Percentiles rank a stretch among this genome's conserved stretches.
These are phyloP conservation scores for Anomalospiza imberbis DNA, from an alignment of 2,797 vertebrate genomes.

Conservation along the genomic window DNA sequence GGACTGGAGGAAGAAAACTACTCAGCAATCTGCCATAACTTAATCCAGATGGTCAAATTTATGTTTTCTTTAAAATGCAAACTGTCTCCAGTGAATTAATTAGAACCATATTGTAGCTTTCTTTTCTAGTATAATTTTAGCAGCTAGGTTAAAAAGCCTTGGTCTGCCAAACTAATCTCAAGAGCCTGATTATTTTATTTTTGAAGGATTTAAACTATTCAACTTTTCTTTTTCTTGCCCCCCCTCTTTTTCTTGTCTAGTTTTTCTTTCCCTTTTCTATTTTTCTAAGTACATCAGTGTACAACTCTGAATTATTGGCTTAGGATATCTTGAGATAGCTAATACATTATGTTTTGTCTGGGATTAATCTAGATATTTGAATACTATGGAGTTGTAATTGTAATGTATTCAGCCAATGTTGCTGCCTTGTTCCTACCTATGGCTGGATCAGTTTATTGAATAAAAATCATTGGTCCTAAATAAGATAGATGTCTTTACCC, in stretches of 20 bases:
- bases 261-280: background rate
- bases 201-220: background rate
- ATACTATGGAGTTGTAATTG: background rate
- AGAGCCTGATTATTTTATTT: conserved; percentile 3
- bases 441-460: background rate
- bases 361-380: background rate
- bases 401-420: background rate
- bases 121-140: conserved; percentile 28
- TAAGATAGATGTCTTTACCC: background rate
- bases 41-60: conserved; percentile 70
- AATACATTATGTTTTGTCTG: background rate
- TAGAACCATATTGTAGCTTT: conserved; percentile 64
- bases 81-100: conserved; percentile 62
- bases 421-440: background rate
- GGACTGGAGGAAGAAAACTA: conserved; percentile 55
- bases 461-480: background rate
- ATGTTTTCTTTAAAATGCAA: conserved; percentile 65
- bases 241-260: accelerated
- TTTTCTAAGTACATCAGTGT: background rate
- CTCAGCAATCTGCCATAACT: conserved; percentile 46
- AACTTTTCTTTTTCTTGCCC: background rate
- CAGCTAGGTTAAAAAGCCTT: conserved; percentile 29
- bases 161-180: conserved; percentile 42
- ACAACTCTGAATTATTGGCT: background rate
- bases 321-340: background rate